Base-by-base conservation (phyloP, 1,140 invertebrate genomes). In the Phenacoccus solenopsis region DNA sequence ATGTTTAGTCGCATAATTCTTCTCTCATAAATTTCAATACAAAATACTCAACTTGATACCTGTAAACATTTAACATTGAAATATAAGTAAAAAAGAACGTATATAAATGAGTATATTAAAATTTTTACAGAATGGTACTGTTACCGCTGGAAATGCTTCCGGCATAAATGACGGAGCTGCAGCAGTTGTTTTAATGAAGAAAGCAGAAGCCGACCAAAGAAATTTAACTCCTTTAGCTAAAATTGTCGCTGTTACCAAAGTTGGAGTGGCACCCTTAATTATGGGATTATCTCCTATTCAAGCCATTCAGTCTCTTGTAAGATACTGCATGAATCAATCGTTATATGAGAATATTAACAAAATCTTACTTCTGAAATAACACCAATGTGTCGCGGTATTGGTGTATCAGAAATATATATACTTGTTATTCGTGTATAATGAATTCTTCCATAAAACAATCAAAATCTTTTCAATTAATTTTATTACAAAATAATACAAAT, bases 111-210 rank as follows among this genome's bases (percentile, higher is more conserved):
- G 20, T 49, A 16, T 3, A 16, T 49, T 4, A 5, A 22, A 21
- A 28, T 61, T 32, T 68, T 70, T 72, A 35, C 49, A 76, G 72
- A 80, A 82, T 73, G 88, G 88, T n/a, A 49, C 38, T 16, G 86
- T 91, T 21, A 92, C 90, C 21, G 81, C 90, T 38, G 90, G 89
- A 67, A 92, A 91, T 82, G 82, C 89, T 13, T 91, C 89, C 16
- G 89, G 90, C 56, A 82, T 94, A 35, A 93, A 93, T 79, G 93
- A 95, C 80, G 91, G 92, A 16, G 91, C 93, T 38, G 91, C 92
- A 28, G 89, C 86, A 28, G 79, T 94, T 7, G 79, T 94, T 57
- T 75, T 95, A 13, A 86, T 86, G 81, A 86, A 83, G 28, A 78
- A 78, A 67, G 78, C 82, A 71, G 79, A 82, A 73, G 84, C 87